A percentile compares a stretch with the other conserved stretches of the same genome.
Evolutionary conservation across 2,888 invertebrate genomes (phyloP).

Genomic region (Nineta flava): DNA sequence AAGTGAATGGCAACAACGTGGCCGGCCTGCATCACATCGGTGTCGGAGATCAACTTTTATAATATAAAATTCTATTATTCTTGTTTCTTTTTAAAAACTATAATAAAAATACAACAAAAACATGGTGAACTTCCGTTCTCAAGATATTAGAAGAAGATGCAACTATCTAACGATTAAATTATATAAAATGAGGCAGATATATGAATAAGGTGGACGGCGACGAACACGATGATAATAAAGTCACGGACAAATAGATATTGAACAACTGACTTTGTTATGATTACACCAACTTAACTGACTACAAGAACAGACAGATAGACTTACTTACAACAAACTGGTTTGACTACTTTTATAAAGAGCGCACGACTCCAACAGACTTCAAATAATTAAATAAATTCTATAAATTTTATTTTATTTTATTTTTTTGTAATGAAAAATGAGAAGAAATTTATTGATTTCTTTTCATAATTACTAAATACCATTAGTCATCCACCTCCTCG

Average conservation of each 20-base stretch:
- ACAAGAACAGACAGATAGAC: no score
- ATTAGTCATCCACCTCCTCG: no score
- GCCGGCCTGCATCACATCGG: no score
- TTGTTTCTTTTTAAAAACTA: neutral
- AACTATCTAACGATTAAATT: neutral
- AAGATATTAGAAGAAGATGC: neutral
- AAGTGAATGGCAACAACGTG: no score
- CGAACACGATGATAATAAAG: no score
- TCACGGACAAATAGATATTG: neutral
- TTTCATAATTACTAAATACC: no score
- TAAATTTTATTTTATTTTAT: no score
- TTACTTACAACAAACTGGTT: neutral
- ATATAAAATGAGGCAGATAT: neutral
- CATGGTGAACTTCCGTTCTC: neutral
- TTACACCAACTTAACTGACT: neutral
- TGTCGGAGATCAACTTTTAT: no score
- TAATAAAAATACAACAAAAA: no score
- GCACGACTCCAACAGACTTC: neutral
- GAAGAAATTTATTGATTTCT: no score
- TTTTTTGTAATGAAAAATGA: no score
- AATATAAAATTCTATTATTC: neutral
- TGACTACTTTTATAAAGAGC: neutral
- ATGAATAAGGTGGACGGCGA: neutral
- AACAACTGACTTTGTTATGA: neutral
- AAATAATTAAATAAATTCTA: neutral